A percentile compares a stretch with the other conserved stretches of the same genome.
phyloP scores from a whole-genome alignment of 2,888 invertebrate species.

The Hypolimnas misippus region DNA sequence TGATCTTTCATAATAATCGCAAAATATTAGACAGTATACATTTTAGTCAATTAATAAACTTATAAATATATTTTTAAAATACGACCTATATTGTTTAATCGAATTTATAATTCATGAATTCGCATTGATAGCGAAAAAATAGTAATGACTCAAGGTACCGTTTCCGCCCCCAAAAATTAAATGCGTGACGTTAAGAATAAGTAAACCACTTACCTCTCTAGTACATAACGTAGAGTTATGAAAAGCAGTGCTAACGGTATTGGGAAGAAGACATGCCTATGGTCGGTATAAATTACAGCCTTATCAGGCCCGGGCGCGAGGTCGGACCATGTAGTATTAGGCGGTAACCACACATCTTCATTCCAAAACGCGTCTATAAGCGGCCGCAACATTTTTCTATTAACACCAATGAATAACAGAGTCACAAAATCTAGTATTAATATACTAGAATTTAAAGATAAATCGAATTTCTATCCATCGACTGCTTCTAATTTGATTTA shows the following conservation, averaged over 20 bases:
- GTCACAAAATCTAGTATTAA: slow-evolving; percentile 21
- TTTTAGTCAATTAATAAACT: not conserved
- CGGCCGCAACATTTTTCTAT: slow-evolving; percentile 64
- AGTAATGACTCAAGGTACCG: slow-evolving; percentile 36
- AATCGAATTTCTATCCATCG: slow-evolving; percentile 36
- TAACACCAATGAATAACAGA: slow-evolving; percentile 6
- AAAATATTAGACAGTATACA: not conserved
- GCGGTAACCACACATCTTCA: slow-evolving; percentile 95
- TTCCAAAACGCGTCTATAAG: slow-evolving; percentile 88
- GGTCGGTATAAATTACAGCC: slow-evolving; percentile 90
- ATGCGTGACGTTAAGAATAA: slow-evolving; percentile 28
- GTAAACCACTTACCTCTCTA: slow-evolving; percentile 91
- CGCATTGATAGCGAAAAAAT: slow-evolving; percentile 17
- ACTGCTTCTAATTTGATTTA: slow-evolving; percentile 38
- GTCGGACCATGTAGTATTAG: slow-evolving; percentile 95
- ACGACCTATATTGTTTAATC: not conserved
- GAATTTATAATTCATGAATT: slow-evolving; percentile 13
- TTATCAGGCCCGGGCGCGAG: slow-evolving; percentile 90
- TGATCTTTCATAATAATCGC: not conserved
- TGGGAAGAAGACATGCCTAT: slow-evolving; percentile 91
- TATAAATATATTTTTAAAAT: not conserved
- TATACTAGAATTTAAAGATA: slow-evolving; percentile 42
- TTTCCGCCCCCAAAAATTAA: slow-evolving; percentile 41
- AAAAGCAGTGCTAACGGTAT: slow-evolving; percentile 92
- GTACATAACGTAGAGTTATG: slow-evolving; percentile 89